phyloP scores from a whole-genome alignment of 2,888 invertebrate genomes.

The Melanchra persicariae region DNA sequence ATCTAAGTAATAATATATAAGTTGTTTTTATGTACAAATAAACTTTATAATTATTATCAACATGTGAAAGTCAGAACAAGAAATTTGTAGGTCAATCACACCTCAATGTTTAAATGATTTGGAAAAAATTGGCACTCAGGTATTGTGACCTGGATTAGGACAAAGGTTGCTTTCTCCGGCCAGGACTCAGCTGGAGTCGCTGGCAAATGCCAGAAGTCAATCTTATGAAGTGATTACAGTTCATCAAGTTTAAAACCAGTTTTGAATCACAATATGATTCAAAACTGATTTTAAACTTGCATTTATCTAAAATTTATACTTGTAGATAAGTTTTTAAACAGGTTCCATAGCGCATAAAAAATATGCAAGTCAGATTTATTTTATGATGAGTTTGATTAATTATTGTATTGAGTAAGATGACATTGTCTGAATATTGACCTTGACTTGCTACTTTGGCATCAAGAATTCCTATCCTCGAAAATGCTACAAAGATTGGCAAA shows the following conservation, averaged over 20 bases:
- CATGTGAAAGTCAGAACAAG: neutral
- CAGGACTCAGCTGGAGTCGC: neutral
- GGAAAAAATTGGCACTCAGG: too few relatives aligned
- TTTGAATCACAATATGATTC: too few relatives aligned
- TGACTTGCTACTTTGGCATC: neutral
- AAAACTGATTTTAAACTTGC: slow-evolving; percentile 5
- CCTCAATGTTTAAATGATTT: too few relatives aligned
- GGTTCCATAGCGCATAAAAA: slow-evolving; percentile 5
- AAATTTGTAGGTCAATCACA: too few relatives aligned
- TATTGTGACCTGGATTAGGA: too few relatives aligned
- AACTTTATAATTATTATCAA: too few relatives aligned
- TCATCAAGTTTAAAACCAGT: too few relatives aligned
- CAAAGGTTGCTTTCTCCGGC: too few relatives aligned
- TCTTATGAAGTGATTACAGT: too few relatives aligned
- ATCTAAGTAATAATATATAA: too few relatives aligned
- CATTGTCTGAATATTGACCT: neutral
- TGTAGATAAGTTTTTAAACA: neutral
- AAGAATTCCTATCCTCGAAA: neutral
- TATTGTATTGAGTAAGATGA: neutral
- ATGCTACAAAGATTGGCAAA: neutral
- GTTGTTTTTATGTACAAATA: too few relatives aligned
- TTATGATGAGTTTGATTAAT: neutral
- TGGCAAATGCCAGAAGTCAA: neutral
- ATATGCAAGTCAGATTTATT: neutral
- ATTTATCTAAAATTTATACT: neutral